phyloP scores from a whole-genome alignment of 2,888 invertebrate genomes.

The Bembecia ichneumoniformis region DNA sequence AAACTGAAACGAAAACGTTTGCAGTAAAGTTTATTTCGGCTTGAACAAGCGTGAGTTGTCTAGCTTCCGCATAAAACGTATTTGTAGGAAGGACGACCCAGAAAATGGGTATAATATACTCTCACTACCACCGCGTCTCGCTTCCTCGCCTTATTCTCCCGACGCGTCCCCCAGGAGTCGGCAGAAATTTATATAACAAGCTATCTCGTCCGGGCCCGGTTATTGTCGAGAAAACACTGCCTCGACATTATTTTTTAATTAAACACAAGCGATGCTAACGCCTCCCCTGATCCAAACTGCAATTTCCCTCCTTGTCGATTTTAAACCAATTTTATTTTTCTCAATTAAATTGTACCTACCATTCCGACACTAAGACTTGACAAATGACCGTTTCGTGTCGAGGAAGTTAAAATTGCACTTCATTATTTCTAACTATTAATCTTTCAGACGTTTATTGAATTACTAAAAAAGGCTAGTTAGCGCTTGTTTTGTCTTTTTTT shows the following conservation, averaged over 20 bases:
- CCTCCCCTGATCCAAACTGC: slow-evolving; percentile 33
- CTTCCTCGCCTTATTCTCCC: slow-evolving; percentile 63
- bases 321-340: slow-evolving; percentile 19
- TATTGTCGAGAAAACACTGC: slow-evolving; percentile 65
- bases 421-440: background rate
- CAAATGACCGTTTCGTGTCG: background rate
- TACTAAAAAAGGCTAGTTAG: background rate
- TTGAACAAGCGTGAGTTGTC: slow-evolving; percentile 31
- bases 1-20: slow-evolving; percentile 22
- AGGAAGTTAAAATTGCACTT: background rate
- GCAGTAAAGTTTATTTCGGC: slow-evolving; percentile 31
- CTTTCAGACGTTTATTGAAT: background rate
- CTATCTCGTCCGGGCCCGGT: slow-evolving; percentile 65
- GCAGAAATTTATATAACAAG: slow-evolving; percentile 72
- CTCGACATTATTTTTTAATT: slow-evolving; percentile 68
- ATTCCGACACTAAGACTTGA: background rate
- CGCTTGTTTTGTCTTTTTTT: too few species aligned
- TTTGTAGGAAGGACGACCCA: slow-evolving; percentile 73
- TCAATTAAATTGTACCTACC: slow-evolving; percentile 6
- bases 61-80: slow-evolving; percentile 72
- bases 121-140: slow-evolving; percentile 54
- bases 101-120: slow-evolving; percentile 73
- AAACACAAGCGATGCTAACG: slow-evolving; percentile 54
- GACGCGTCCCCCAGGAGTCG: slow-evolving; percentile 63
- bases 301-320: slow-evolving; percentile 29